These are phyloP conservation scores for Heteractis magnifica DNA, from an alignment of 92 coral and sea anemone species.

Conservation along the genomic window DNA sequence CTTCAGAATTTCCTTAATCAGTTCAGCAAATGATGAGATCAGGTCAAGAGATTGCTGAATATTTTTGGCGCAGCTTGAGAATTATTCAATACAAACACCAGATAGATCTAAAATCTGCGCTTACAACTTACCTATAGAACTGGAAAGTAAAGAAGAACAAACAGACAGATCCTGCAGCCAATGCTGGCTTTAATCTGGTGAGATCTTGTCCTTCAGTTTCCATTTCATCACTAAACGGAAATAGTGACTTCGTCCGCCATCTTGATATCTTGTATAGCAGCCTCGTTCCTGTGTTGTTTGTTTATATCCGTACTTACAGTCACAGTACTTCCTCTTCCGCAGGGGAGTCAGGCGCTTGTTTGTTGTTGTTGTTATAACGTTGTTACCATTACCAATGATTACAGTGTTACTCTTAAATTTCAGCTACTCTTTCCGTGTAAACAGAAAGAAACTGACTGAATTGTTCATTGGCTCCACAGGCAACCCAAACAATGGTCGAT, in stretches of 20 bases:
- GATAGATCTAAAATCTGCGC: neutral
- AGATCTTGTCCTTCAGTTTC: slow-evolving; percentile 55
- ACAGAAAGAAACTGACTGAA: too few relatives aligned
- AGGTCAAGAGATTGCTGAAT: neutral
- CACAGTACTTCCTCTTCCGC: neutral
- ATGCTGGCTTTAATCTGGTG: slow-evolving; percentile 57
- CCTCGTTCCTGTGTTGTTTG: slow-evolving; percentile 31
- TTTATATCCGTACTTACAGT: neutral
- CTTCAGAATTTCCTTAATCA: neutral
- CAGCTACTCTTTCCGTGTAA: too few relatives aligned
- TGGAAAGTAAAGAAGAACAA: slow-evolving; percentile 73
- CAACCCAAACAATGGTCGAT: too few relatives aligned
- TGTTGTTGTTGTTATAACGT: too few relatives aligned
- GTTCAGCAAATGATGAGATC: neutral
- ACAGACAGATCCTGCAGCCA: slow-evolving; percentile 67
- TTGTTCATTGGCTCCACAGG: too few relatives aligned
- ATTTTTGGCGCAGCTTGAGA: neutral
- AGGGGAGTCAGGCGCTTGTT: too few relatives aligned
- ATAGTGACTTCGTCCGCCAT: slow-evolving; percentile 18
- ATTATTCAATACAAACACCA: neutral
- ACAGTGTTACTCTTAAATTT: too few relatives aligned
- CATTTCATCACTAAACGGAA: slow-evolving; percentile 24
- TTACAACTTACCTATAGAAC: slow-evolving; percentile 55
- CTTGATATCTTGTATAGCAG: slow-evolving; percentile 24
- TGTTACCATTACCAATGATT: too few relatives aligned